Evolutionary conservation across 2,888 invertebrate genomes (phyloP).

Genomic region (Prosopocoilus inquinatus): DNA sequence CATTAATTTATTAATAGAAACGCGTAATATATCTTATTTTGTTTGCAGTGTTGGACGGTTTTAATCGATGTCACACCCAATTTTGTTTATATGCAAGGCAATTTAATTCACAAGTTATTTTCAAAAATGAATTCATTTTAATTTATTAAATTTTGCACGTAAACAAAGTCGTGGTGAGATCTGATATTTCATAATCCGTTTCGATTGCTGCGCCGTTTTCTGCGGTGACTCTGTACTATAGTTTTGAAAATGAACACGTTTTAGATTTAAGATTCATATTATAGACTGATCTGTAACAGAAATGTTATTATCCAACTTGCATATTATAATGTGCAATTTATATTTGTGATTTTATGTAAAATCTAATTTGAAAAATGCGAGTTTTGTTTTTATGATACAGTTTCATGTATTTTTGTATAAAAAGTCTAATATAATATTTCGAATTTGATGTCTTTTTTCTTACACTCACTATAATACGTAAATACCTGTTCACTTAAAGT

Average conservation of each 20-base stretch:
- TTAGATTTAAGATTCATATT: conserved; percentile 8
- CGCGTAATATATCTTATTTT: no score
- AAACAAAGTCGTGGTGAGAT: no score
- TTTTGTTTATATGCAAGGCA: not conserved
- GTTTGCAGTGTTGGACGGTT: no score
- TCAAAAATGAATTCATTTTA: not conserved
- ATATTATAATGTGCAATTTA: conserved; percentile 16
- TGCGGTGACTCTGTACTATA: no score
- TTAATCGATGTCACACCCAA: no score
- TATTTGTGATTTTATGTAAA: conserved; percentile 20
- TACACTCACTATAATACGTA: no score
- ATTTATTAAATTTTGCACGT: not conserved
- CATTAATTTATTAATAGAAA: not conserved
- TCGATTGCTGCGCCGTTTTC: no score
- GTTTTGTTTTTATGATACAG: conserved; percentile 19
- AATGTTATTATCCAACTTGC: conserved; percentile 9
- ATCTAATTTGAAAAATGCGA: conserved; percentile 3
- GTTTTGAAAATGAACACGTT: not conserved
- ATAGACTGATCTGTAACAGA: conserved; percentile 12
- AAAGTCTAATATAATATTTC: conserved; percentile 16
- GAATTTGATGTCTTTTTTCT: not conserved
- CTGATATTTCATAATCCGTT: no score
- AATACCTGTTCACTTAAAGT: no score
- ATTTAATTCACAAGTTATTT: no score
- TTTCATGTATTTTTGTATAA: conserved; percentile 29